Evolutionary conservation across 53 echinoderm and acorn worm genomes (phyloP), one percentile per base, ranked within the genome.

Genomic region (Henricia sp.): DNA sequence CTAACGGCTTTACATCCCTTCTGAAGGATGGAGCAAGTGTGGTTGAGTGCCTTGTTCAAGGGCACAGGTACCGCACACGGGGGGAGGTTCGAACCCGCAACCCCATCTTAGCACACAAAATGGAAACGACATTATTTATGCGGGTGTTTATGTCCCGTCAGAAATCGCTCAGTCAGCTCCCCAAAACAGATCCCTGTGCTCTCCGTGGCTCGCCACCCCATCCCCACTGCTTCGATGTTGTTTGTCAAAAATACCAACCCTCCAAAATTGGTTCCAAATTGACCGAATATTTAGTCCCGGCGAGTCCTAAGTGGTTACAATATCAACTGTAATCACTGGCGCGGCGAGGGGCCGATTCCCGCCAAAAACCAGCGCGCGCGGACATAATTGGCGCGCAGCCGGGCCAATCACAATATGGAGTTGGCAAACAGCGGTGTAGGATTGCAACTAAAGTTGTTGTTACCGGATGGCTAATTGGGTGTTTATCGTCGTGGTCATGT

Each of bases 261-360:
- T 64, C 35, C 12, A 33, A 63, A 63, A 80, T 80, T 64, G 80
- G 62, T 33, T 80, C 80, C 63, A 80, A 80, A 63, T 80, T 60
- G 62, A 46, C n/a, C 40, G 80, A 64, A 37, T 63, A 46, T 80
- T 80, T 80, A 80, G 80, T 64, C 80, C 64, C 48, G 64, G 35
- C 46, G 80, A 50, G 80, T 20, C 46, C 71, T 89, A 89, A 89
- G 84, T 89, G 89, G 89, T 68, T 84, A 89, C 89, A 89, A 89
- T 89, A 84, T 89, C 89, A 89, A 84, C 89, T 62, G 48, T 89
- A 89, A 89, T 84, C 84, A 77, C 53, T 38, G 26, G 25, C 84
- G 37, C 89, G 77, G 89, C 84, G 24, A 37, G 84, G 56, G 68
- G 50, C 50, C 52, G 12, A 13, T 80, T 80, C 80, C 80, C 80